Conservation (phyloP, 2,797 vertebrate genomes). For the Hippopotamyrus pictus region DNA sequence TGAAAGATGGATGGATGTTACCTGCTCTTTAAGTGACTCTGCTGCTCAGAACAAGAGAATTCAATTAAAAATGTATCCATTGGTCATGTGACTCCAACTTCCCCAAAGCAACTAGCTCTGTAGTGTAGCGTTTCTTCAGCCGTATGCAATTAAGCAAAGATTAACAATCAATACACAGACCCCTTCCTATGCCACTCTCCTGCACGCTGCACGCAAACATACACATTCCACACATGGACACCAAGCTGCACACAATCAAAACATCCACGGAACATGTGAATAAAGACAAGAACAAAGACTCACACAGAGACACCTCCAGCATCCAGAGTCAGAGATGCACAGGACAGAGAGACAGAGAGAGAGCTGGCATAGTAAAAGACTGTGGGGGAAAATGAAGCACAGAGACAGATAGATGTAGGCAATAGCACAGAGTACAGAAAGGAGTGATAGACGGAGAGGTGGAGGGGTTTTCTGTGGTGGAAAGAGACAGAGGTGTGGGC, state of each 20-base stretch:
- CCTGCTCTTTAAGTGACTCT: too few relatives aligned
- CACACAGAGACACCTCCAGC: background rate
- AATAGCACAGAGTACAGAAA: background rate
- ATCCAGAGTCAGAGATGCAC: background rate
- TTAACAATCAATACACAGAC: background rate
- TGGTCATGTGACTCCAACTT: too few relatives aligned
- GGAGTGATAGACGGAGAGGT: background rate
- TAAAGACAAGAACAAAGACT: background rate
- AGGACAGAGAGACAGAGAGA: background rate
- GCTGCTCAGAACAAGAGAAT: too few relatives aligned
- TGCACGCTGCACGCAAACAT: too few relatives aligned
- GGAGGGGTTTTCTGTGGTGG: background rate
- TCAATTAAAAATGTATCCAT: too few relatives aligned
- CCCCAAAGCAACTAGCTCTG: background rate
- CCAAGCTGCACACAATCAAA: background rate
- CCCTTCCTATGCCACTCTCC: background rate
- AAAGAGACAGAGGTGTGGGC: background rate
- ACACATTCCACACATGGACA: background rate
- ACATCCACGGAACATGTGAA: background rate
- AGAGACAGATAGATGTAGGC: background rate
- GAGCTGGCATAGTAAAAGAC: background rate
- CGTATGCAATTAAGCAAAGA: background rate
- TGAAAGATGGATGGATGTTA: background rate
- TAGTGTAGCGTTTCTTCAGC: background rate
- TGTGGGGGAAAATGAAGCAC: background rate